phyloP scores from a whole-genome alignment of 2,797 vertebrate genomes.

The Lophius americanus region DNA sequence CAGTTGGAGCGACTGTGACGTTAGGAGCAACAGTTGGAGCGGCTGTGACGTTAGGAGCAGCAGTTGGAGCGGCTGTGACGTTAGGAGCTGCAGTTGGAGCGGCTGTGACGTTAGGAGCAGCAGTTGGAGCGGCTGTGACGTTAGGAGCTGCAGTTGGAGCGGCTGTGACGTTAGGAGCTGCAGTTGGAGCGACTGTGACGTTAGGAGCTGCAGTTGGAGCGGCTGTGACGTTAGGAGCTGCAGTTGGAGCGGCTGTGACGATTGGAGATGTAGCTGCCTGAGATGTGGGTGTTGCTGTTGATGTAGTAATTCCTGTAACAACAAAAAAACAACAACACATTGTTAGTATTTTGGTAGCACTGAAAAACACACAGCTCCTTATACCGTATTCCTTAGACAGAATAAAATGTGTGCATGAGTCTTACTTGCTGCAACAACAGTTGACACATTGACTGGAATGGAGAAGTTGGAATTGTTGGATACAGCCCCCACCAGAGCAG shows the following conservation, averaged over 20 bases:
- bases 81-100: background rate
- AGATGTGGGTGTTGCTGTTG: background rate
- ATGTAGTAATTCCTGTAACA: background rate
- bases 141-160: background rate
- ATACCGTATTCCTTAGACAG: background rate
- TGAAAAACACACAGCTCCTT: background rate
- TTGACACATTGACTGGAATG: constrained; percentile 7
- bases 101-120: background rate
- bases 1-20: too few species aligned
- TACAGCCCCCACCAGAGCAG: background rate
- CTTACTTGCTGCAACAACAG: constrained; percentile 12
- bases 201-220: too few species aligned
- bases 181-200: too few species aligned
- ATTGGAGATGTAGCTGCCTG: background rate
- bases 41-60: background rate
- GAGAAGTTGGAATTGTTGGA: constrained; percentile 8
- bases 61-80: background rate
- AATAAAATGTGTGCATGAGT: background rate
- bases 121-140: too few species aligned
- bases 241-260: background rate
- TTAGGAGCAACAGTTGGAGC: background rate
- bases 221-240: background rate
- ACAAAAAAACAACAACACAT: background rate
- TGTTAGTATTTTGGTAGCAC: background rate
- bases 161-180: too few species aligned